Conservation (phyloP, 2,113 vertebrate species). For the Rhodinocichla rosea region DNA sequence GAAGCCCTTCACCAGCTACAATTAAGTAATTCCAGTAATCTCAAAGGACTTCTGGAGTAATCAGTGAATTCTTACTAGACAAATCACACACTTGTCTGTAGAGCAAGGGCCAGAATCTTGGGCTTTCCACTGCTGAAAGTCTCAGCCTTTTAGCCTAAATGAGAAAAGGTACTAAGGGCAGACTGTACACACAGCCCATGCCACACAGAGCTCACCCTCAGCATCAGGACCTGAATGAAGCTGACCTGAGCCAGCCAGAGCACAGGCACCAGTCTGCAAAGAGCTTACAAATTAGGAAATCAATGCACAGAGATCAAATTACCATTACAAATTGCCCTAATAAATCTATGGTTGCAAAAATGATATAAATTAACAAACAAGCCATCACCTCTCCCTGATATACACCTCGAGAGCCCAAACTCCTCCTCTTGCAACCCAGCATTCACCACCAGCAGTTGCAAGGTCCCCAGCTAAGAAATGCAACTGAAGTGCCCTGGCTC, state of each 20-base stretch:
- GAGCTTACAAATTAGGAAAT: not conserved
- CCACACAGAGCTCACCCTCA: not conserved
- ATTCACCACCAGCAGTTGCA: not conserved
- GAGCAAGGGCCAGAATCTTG: not conserved
- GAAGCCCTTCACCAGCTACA: not conserved
- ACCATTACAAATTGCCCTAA: not conserved
- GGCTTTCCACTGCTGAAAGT: not conserved
- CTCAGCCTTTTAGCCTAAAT: not conserved
- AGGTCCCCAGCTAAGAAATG: not conserved
- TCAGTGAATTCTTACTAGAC: not conserved
- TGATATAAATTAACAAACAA: not conserved
- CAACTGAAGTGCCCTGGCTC: not conserved
- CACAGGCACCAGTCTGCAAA: not conserved
- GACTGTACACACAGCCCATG: not conserved
- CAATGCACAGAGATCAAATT: not conserved
- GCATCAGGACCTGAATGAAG: not conserved
- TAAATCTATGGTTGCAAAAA: not conserved
- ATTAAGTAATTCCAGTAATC: not conserved
- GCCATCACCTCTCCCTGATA: not conserved
- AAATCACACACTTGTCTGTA: not conserved
- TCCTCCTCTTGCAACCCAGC: not conserved
- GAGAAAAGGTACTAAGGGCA: not conserved
- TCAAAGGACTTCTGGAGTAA: not conserved
- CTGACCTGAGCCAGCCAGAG: not conserved
- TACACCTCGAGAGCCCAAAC: not conserved